Percentiles rank a stretch among this genome's conserved stretches.
phyloP scores from a whole-genome alignment of 53 echinoderm and acorn worm species.

The Paelopatides confundens region DNA sequence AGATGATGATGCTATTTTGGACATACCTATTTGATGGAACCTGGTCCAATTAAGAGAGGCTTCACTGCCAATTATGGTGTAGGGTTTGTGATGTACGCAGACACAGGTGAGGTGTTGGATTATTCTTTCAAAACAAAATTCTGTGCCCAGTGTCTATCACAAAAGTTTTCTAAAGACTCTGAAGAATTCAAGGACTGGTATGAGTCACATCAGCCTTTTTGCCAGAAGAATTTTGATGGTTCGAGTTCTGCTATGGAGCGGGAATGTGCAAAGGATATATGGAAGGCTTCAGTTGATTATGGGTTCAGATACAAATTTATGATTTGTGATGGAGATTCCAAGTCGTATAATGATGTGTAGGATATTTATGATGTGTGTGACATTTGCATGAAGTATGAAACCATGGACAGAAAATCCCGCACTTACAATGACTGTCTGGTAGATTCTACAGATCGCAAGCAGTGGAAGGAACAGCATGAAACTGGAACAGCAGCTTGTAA shows the following conservation, averaged over 20 bases:
- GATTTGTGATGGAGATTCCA: slow-evolving; percentile 33
- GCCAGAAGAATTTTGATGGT: background rate
- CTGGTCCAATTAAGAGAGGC: slow-evolving; percentile 51
- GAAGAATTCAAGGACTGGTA: no score
- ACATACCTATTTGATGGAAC: slow-evolving; percentile 54
- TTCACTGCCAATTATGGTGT: slow-evolving; percentile 54
- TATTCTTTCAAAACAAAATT: slow-evolving; percentile 19
- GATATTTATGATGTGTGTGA: slow-evolving; percentile 30
- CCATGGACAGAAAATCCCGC: slow-evolving; percentile 7
- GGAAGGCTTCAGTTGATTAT: background rate
- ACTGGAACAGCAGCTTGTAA: background rate
- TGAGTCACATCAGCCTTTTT: background rate
- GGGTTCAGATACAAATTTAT: background rate
- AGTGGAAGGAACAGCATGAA: slow-evolving; percentile 24
- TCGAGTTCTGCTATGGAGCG: slow-evolving; percentile 14
- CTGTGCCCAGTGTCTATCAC: background rate
- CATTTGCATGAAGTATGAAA: slow-evolving; percentile 3
- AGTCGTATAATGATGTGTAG: slow-evolving; percentile 26
- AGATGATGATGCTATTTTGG: slow-evolving; percentile 2
- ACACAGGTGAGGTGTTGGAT: slow-evolving; percentile 48
- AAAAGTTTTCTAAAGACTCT: slow-evolving; percentile 4
- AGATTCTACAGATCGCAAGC: background rate
- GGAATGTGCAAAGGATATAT: no score
- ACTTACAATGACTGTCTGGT: slow-evolving; percentile 7
- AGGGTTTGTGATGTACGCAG: slow-evolving; percentile 21